Conservation (phyloP, 2,888 invertebrate genomes). For the Tinea semifulvella region DNA sequence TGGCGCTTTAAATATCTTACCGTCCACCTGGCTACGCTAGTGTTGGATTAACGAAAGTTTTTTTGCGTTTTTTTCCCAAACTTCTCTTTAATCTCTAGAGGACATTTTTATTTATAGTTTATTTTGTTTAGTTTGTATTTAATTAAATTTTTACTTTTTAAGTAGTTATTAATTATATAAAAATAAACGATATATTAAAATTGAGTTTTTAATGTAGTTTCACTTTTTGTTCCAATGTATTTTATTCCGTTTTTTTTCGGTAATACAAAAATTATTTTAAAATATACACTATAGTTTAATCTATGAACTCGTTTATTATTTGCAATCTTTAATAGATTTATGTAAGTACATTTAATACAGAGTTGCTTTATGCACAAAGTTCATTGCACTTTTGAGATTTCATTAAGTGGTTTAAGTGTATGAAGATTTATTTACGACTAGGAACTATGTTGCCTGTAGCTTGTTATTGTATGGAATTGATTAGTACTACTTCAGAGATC, state of each 20-base stretch:
- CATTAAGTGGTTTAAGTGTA: conserved; percentile 9
- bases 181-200: background rate
- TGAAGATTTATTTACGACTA: conserved; percentile 7
- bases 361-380: conserved; percentile 4
- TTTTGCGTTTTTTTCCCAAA: no score
- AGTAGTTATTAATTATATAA: background rate
- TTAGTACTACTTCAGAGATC: background rate
- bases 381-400: conserved; percentile 4
- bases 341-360: background rate
- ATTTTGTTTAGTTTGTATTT: no score
- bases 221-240: background rate
- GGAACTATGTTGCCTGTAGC: background rate
- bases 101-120: background rate
- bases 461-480: conserved; percentile 1
- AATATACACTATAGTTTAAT: no score
- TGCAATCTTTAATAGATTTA: background rate
- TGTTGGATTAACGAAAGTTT: no score
- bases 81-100: background rate
- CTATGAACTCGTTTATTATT: background rate
- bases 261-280: no score
- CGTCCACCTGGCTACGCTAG: no score
- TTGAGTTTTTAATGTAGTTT: background rate
- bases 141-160: no score
- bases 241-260: no score
- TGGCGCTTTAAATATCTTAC: no score